Conservation (phyloP, 1,140 invertebrate species). For the Orussus abietinus region DNA sequence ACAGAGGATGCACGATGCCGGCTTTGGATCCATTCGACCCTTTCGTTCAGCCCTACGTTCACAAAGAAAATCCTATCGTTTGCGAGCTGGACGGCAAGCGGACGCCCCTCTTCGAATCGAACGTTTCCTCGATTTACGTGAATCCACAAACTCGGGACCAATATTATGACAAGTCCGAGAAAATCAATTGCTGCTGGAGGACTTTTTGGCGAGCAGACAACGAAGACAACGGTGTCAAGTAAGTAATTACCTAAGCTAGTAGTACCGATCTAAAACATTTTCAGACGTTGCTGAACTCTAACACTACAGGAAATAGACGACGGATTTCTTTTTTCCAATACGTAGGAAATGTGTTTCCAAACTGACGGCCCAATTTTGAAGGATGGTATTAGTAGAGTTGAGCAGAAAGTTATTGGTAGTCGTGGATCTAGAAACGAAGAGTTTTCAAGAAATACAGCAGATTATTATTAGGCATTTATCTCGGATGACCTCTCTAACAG, state of each 20-base stretch:
- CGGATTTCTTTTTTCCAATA: too few relatives aligned
- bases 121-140: slow-evolving; percentile 61
- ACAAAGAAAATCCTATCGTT: slow-evolving; percentile 39
- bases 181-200: slow-evolving; percentile 61
- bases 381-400: too few relatives aligned
- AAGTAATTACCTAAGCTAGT: slow-evolving; percentile 17
- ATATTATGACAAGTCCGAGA: slow-evolving; percentile 55
- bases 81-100: slow-evolving; percentile 52
- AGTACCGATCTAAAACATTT: neutral
- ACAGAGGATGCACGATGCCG: slow-evolving; percentile 74
- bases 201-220: slow-evolving; percentile 57
- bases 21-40: slow-evolving; percentile 68
- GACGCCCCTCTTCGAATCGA: slow-evolving; percentile 59
- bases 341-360: too few relatives aligned
- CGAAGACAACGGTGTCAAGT: slow-evolving; percentile 38
- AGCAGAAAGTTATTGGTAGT: too few relatives aligned
- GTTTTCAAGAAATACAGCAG: too few relatives aligned
- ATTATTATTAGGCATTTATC: too few relatives aligned
- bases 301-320: too few relatives aligned
- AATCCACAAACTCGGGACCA: slow-evolving; percentile 32
- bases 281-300: too few relatives aligned
- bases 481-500: too few relatives aligned
- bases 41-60: slow-evolving; percentile 50
- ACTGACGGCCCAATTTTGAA: too few relatives aligned
- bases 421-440: too few relatives aligned